Base-by-base conservation (phyloP, 1,140 invertebrate genomes). In the Cecropterus lyciades region DNA sequence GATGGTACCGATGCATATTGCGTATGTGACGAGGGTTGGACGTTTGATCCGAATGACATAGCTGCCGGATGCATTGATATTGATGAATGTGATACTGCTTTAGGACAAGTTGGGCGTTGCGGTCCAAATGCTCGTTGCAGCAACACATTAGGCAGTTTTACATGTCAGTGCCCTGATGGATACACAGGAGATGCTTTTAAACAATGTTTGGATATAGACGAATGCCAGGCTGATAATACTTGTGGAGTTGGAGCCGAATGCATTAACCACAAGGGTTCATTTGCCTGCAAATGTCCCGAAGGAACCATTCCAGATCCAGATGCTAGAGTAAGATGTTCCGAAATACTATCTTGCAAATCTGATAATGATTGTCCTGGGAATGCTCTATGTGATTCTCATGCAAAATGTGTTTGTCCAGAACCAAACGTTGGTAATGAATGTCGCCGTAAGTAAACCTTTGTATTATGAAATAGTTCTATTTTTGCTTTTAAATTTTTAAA, bases 21-120 rank as follows among this genome's bases (percentile, higher is more conserved):
- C 72, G 96, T 98, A 48, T 99, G 98, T 80, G 96, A 99, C 81
- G 96, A 98, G 55, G 98, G 98, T 0, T 98, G 97, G 96, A 98
- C 97, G 0, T 98, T 97, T 79, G 95, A 98, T 92, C 97, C 97
- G 0, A 95, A 93, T 64, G 97, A 98, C 78, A 96, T 98, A 65
- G 94, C 96, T 0, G 97, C 97, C 40, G 97, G 97, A 62, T 98
- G 98, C 82, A 95, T 98, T 63, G 98, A 99, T 89, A 96, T 99
- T 67, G 95, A 99, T 84, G 98, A 99, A 93, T 99, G 98, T 84
- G 97, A 97, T 76, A 91, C 92, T 33, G 84, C 94, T 9, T 94
- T 96, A 76, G 97, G 97, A 57, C 95, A 95, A 6, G 95, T 94
- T 42, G 97, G 97, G 67, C 94, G 95, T 63, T 99, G 98, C 89